phyloP scores from a whole-genome alignment of 1,140 invertebrate genomes.

The Drosophila lowei region DNA sequence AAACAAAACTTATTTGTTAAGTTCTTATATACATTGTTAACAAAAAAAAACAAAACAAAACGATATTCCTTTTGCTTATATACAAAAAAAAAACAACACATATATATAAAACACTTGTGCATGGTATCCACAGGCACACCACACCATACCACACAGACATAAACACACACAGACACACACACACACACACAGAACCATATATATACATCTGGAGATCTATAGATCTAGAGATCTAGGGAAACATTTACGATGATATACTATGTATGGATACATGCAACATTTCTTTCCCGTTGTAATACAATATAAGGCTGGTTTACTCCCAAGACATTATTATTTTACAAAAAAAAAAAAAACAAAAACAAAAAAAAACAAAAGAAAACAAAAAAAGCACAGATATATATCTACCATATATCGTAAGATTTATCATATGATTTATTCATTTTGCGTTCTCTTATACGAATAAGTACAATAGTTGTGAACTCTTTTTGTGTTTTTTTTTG shows the following conservation, averaged over 20 bases:
- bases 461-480: conserved; percentile 36
- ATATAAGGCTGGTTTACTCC: conserved; percentile 83
- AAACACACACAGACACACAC: conserved; percentile 24
- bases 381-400: conserved; percentile 10
- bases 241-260: conserved; percentile 42
- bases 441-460: conserved; percentile 43
- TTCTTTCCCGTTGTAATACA: conserved; percentile 81
- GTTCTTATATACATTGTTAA: conserved; percentile 57
- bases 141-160: conserved; percentile 11
- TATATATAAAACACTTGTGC: conserved; percentile 52
- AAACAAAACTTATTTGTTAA: conserved; percentile 42
- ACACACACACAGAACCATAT: conserved; percentile 28
- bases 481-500: conserved; percentile 30
- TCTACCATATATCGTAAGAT: conserved; percentile 18
- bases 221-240: conserved; percentile 28
- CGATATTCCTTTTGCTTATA: conserved; percentile 78
- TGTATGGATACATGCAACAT: conserved; percentile 63
- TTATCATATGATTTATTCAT: conserved; percentile 21
- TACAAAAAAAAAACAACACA: conserved; percentile 30
- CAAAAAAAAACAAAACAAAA: conserved; percentile 41
- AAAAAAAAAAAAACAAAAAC: conserved; percentile 17
- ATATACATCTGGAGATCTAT: conserved; percentile 7
- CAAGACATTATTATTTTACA: conserved; percentile 83
- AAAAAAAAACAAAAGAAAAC: background rate
- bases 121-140: conserved; percentile 28